These are phyloP conservation scores for Bhutanitis thaidina DNA, from an alignment of 2,888 invertebrate genomes.

Conservation along the genomic window DNA sequence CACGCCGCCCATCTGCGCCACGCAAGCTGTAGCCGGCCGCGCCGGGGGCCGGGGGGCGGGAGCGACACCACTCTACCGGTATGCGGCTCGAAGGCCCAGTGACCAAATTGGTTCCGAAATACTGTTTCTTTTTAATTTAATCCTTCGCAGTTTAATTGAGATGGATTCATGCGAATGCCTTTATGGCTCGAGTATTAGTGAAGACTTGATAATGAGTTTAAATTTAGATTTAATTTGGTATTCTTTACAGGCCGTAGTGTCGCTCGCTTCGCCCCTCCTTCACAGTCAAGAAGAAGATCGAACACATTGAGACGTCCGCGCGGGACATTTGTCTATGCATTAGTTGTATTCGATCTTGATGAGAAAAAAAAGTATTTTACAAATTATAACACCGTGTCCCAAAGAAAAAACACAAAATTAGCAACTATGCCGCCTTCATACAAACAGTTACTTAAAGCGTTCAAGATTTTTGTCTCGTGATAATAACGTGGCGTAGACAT, in stretches of 20 bases:
- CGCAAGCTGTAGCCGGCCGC: slow-evolving; percentile 1
- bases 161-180: no score
- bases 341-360: neutral
- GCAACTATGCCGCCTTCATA: slow-evolving; percentile 23
- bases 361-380: neutral
- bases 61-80: neutral
- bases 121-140: no score
- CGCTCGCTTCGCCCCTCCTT: neutral
- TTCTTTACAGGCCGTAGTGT: no score
- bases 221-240: no score
- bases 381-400: slow-evolving; percentile 26
- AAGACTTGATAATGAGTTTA: no score
- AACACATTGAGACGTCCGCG: neutral
- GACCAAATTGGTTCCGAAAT: neutral
- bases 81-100: neutral
- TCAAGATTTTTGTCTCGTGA: slow-evolving; percentile 28
- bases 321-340: neutral
- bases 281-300: neutral
- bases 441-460: slow-evolving; percentile 27
- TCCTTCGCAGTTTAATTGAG: no score
- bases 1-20: slow-evolving; percentile 64
- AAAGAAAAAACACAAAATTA: slow-evolving; percentile 2
- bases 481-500: neutral
- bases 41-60: neutral
- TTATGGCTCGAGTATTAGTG: no score